A percentile compares a stretch with the other conserved stretches of the same genome.
phyloP scores from a whole-genome alignment of 1,140 invertebrate species.

The Papilio glaucus region DNA sequence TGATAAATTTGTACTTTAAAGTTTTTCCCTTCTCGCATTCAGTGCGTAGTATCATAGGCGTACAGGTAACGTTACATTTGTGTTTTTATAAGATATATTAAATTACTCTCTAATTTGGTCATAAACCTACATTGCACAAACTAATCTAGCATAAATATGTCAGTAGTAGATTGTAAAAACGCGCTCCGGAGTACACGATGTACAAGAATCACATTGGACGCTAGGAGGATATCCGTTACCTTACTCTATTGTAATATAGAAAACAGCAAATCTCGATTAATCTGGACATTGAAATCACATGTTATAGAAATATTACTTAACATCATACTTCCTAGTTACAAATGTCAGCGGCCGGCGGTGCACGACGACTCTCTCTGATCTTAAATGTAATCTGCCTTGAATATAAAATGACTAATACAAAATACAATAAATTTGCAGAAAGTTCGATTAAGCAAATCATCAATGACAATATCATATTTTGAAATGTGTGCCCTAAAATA shows the following conservation, averaged over 20 bases:
- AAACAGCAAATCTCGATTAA: slow-evolving; percentile 74
- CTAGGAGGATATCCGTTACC: slow-evolving; percentile 61
- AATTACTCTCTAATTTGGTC: slow-evolving; percentile 77
- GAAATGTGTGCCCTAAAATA: background rate
- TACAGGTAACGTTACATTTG: slow-evolving; percentile 63
- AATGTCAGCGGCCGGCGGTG: slow-evolving; percentile 5
- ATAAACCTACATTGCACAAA: slow-evolving; percentile 71
- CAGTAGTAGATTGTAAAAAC: slow-evolving; percentile 44
- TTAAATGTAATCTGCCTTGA: background rate
- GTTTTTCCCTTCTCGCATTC: slow-evolving; percentile 49
- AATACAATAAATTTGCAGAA: no score
- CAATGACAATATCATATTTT: background rate
- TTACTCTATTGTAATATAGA: slow-evolving; percentile 55
- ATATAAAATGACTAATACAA: no score
- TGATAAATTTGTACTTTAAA: slow-evolving; percentile 80
- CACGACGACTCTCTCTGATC: background rate
- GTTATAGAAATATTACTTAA: slow-evolving; percentile 55
- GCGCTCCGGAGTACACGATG: slow-evolving; percentile 40
- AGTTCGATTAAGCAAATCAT: no score
- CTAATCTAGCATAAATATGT: slow-evolving; percentile 76
- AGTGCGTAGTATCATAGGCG: slow-evolving; percentile 54
- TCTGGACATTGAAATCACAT: slow-evolving; percentile 73
- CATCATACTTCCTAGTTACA: slow-evolving; percentile 49
- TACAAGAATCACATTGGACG: slow-evolving; percentile 61
- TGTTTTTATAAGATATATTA: slow-evolving; percentile 70